Conservation (phyloP, 2,797 vertebrate genomes). For the Danio kyathit region DNA sequence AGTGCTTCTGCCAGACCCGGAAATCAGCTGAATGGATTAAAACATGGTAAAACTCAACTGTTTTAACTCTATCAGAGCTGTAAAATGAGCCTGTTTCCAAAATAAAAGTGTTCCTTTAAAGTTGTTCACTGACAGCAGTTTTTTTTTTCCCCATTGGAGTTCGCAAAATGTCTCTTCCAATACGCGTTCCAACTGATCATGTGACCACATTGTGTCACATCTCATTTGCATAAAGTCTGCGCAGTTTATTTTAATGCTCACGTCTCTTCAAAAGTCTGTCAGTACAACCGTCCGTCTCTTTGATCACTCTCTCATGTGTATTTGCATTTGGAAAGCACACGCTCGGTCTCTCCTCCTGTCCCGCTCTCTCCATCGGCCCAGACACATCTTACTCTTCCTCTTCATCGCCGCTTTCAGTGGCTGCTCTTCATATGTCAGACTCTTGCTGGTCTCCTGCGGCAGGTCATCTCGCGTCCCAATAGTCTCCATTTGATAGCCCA, state of each 20-base stretch:
- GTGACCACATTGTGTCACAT: background rate
- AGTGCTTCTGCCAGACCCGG: too few species aligned
- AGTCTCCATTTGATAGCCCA: conserved; percentile 81
- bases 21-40: too few species aligned
- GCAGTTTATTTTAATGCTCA: background rate
- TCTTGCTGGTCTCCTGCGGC: conserved; percentile 95
- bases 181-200: background rate
- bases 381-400: conserved; percentile 90
- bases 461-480: conserved; percentile 79
- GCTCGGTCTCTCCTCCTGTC: conserved; percentile 88
- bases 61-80: too few species aligned
- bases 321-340: conserved; percentile 70
- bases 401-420: conserved; percentile 85
- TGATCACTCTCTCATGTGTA: conserved; percentile 53
- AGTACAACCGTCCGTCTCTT: background rate
- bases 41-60: too few species aligned
- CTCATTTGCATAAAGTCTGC: conserved; percentile 5
- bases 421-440: conserved; percentile 88
- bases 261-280: background rate
- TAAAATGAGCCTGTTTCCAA: too few species aligned
- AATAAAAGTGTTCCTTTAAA: too few species aligned
- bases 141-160: background rate
- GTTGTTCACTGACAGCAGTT: background rate
- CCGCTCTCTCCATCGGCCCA: conserved; percentile 88
- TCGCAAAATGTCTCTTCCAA: background rate